Percentiles rank a stretch among this genome's conserved stretches.
Evolutionary conservation across 2,888 invertebrate species (phyloP).

Genomic region (Danaus chrysippus): DNA sequence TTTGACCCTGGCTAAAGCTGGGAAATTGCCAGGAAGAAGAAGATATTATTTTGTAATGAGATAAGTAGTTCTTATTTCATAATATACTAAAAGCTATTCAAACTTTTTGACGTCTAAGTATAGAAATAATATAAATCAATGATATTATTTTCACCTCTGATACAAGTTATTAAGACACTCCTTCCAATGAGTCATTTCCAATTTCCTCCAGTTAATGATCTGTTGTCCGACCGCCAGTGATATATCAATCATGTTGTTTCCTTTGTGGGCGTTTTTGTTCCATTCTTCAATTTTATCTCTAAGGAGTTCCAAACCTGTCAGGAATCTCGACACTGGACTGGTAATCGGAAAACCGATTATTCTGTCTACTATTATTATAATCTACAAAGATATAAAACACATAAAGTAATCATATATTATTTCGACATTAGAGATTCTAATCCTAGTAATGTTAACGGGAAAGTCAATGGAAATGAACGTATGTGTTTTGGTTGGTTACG

Average conservation of each 20-base stretch:
- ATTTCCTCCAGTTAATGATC: constrained; percentile 93
- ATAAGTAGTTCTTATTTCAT: too few relatives aligned
- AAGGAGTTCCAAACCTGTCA: constrained; percentile 93
- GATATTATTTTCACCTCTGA: constrained; percentile 63
- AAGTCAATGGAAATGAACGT: too few relatives aligned
- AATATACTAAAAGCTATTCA: too few relatives aligned
- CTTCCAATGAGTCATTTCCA: constrained; percentile 94
- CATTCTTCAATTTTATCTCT: constrained; percentile 92
- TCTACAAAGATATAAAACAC: constrained; percentile 60
- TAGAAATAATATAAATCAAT: neutral
- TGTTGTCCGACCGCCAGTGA: constrained; percentile 87
- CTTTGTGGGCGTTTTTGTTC: constrained; percentile 94
- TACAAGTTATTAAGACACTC: constrained; percentile 86
- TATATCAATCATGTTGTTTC: constrained; percentile 87
- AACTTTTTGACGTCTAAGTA: neutral
- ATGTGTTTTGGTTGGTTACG: too few relatives aligned
- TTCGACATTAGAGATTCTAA: too few relatives aligned
- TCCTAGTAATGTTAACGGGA: too few relatives aligned
- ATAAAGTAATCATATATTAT: too few relatives aligned
- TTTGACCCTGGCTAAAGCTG: too few relatives aligned
- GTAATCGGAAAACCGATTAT: constrained; percentile 85
- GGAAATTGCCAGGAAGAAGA: too few relatives aligned
- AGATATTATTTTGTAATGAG: too few relatives aligned
- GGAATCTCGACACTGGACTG: constrained; percentile 91
- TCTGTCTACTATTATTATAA: constrained; percentile 82